Percentiles rank a stretch among this genome's conserved stretches.
Evolutionary conservation across 2,113 vertebrate species (phyloP).

Genomic region (Cettia cetti): DNA sequence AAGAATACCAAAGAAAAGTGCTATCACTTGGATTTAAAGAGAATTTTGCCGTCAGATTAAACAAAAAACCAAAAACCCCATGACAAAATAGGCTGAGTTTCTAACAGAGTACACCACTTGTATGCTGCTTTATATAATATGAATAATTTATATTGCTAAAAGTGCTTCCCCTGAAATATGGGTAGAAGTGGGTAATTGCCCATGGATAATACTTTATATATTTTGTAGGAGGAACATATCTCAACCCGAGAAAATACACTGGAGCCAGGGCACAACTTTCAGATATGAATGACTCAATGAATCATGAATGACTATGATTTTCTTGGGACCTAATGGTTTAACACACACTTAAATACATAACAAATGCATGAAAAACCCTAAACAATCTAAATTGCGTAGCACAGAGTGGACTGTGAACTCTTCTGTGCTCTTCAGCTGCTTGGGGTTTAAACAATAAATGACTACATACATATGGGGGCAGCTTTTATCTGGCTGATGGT

Average conservation of each 20-base stretch:
- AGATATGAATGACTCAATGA: constrained; percentile 71
- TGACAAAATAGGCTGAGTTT: background rate
- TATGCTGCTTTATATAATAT: constrained; percentile 61
- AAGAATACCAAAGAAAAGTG: background rate
- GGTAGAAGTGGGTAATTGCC: constrained; percentile 66
- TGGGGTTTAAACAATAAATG: constrained; percentile 41
- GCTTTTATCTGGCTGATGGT: background rate
- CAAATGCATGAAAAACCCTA: constrained; percentile 52
- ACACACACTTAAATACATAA: constrained; percentile 62
- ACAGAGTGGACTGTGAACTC: constrained; percentile 23
- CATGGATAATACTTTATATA: constrained; percentile 72
- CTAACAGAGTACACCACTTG: constrained; percentile 54
- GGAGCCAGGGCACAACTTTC: constrained; percentile 48
- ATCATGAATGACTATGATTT: constrained; percentile 71
- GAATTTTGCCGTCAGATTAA: background rate
- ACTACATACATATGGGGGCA: background rate
- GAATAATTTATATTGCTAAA: constrained; percentile 72
- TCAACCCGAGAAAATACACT: constrained; percentile 61
- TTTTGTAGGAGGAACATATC: constrained; percentile 69
- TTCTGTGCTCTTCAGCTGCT: background rate
- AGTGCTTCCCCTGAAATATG: constrained; percentile 64
- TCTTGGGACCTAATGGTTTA: constrained; percentile 63
- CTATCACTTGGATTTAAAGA: background rate
- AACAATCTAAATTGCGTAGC: background rate
- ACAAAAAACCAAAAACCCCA: background rate